phyloP scores from a whole-genome alignment of 2,888 invertebrate species.

The Lithophane leautieri region DNA sequence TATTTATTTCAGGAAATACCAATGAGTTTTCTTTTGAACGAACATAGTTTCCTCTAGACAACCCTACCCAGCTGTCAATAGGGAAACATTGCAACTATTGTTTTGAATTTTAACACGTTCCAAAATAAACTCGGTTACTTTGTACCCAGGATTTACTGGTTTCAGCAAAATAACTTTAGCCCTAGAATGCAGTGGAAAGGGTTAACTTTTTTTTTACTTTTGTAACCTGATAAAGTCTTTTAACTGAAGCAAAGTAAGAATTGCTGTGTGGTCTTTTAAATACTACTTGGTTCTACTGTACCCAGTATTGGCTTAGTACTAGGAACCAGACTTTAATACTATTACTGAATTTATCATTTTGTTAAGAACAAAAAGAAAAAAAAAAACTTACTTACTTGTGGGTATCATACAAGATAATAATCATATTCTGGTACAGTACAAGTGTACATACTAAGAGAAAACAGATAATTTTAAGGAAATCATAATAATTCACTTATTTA shows the following conservation, averaged over 20 bases:
- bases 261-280: too few relatives aligned
- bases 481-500: not conserved
- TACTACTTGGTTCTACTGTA: too few relatives aligned
- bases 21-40: too few relatives aligned
- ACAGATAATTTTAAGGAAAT: not conserved
- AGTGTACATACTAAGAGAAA: too few relatives aligned
- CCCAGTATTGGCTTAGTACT: too few relatives aligned
- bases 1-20: too few relatives aligned
- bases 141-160: conserved; percentile 46
- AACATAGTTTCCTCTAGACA: conserved; percentile 6
- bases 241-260: too few relatives aligned
- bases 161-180: conserved; percentile 32
- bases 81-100: conserved; percentile 60
- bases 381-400: too few relatives aligned
- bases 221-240: too few relatives aligned
- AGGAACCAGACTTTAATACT: too few relatives aligned
- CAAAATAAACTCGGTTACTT: conserved; percentile 63
- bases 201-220: too few relatives aligned
- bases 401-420: not conserved
- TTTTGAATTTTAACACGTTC: conserved; percentile 69
- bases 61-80: conserved; percentile 59
- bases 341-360: not conserved
- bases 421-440: not conserved
- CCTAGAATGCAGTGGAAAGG: conserved; percentile 16
- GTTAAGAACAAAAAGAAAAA: too few relatives aligned